phyloP scores from a whole-genome alignment of 2,113 vertebrate species.

The Himantopus leucocephalus region DNA sequence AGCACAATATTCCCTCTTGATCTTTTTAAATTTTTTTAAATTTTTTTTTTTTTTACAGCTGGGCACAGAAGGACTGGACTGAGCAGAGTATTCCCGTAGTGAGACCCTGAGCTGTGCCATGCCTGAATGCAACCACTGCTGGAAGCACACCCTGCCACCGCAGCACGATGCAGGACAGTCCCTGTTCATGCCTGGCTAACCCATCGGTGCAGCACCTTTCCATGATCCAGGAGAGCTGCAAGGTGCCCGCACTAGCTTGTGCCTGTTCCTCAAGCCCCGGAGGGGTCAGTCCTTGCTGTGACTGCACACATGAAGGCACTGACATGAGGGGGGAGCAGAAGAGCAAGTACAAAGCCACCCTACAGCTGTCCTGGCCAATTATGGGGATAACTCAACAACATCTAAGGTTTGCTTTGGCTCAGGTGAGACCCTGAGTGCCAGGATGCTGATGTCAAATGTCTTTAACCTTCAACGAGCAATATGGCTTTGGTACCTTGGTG shows the following conservation, averaged over 20 bases:
- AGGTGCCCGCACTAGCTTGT: neutral
- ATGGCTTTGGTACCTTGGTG: neutral
- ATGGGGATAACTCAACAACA: neutral
- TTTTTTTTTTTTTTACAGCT: neutral
- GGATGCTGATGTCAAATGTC: neutral
- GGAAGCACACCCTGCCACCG: neutral
- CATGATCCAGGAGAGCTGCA: neutral
- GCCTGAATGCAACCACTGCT: neutral
- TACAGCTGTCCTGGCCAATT: neutral
- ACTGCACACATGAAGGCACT: fast-evolving
- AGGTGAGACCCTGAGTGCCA: neutral
- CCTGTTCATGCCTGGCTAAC: fast-evolving
- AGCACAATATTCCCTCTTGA: neutral
- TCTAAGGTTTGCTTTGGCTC: neutral
- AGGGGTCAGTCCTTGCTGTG: neutral
- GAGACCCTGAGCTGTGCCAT: neutral
- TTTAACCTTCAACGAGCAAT: neutral
- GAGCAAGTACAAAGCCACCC: neutral
- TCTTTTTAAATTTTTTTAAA: neutral
- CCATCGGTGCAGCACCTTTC: neutral
- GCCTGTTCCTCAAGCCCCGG: neutral
- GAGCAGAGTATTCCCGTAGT: neutral
- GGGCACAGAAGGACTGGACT: neutral
- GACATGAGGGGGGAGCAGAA: neutral
- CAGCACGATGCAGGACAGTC: neutral